phyloP scores from a whole-genome alignment of 37 sponge, comb jelly and placozoan genomes.

The Diacarnus erythraeanus region DNA sequence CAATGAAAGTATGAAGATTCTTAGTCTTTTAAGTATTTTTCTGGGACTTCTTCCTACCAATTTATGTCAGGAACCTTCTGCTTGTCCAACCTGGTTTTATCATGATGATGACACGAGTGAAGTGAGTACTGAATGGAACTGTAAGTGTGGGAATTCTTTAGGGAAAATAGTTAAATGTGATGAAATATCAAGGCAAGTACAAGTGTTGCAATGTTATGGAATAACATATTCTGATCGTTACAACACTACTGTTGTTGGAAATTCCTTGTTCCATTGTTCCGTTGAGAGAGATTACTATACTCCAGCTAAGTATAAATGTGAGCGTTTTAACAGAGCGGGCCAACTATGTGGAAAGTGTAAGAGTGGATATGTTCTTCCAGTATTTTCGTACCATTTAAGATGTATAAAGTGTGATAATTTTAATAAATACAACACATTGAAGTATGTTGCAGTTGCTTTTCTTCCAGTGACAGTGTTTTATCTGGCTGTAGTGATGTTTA shows the following conservation, averaged over 20 bases:
- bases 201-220: neutral
- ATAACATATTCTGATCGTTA: neutral
- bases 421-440: neutral
- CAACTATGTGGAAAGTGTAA: neutral
- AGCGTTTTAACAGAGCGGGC: neutral
- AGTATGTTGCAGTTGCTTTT: slow-evolving; percentile 1
- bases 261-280: no score
- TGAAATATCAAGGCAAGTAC: neutral
- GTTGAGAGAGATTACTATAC: no score
- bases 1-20: no score
- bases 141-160: no score
- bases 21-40: no score
- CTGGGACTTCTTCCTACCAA: no score
- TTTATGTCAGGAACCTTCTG: no score
- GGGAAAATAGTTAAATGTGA: neutral
- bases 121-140: no score
- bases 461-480: slow-evolving; percentile 5
- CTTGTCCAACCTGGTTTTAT: no score
- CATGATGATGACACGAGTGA: no score
- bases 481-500: neutral
- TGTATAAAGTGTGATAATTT: neutral
- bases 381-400: neutral
- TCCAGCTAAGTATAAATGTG: neutral
- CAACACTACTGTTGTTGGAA: slow-evolving; percentile 8
- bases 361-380: neutral